Evolutionary conservation across 2,797 vertebrate genomes (phyloP), one percentile per base, ranked within the genome.

Genomic region (Dicrostonyx torquatus): DNA sequence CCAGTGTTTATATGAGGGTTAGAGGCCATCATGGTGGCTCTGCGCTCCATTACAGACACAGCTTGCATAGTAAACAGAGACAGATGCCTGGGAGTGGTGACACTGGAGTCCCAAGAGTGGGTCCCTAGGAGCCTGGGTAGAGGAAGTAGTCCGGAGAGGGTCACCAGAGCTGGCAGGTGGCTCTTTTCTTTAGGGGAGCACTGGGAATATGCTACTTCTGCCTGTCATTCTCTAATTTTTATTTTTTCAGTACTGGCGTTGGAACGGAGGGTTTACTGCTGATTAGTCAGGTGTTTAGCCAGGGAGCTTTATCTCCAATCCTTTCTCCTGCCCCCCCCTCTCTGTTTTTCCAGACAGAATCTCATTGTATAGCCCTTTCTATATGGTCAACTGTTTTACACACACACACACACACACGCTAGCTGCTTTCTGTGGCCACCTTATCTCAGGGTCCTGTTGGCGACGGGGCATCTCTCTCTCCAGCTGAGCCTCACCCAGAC

Each of bases 11-110:
- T 5, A 0, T n/a, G 55, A 43, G 11, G 53, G 48, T 62, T 37
- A 66, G 31, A 88, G 60, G 48, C 6, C 2, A 0, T 2, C 31
- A 1, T 10, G 2, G 18, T 1, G 43, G 5, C 4, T 29, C 34
- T 13, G 2, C 5, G 0, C 53, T 86, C 68, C 86, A 18, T n/a
- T n/a, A 31, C 45, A 62, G 24, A 90, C 66, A 26, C 34, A 22
- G 20, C 34, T 70, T 70, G 12, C 34, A 18, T 1, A 26, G 40
- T 4, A 45, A 88, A 75, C 31, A 31, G 7, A 55, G 40, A 50
- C 48, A 24, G 29, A 15, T 3, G 60, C n/a, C 0, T 14, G 6
- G 29, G 60, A 10, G 1, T 5, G 31, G 26, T 34, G 20, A 68
- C 55, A 4, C 24, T 43, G 15, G 0, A 1, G 12, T n/a, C 43